Evolutionary conservation across 2,888 invertebrate species (phyloP), one percentile per base, ranked within the genome.

Genomic region (Oscheius myriophilus): DNA sequence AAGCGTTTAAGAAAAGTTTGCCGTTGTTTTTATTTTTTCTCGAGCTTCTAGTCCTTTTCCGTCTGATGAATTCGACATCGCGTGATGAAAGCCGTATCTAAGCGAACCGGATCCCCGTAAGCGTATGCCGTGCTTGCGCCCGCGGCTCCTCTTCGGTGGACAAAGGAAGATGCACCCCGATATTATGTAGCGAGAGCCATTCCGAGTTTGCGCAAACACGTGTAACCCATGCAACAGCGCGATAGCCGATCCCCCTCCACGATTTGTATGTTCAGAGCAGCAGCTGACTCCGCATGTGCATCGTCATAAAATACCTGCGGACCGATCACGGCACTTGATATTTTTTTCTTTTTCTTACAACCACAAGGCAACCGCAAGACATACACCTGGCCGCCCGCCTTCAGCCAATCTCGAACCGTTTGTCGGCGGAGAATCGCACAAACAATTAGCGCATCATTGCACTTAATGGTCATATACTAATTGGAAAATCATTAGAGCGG

Each of bases 381-480:
- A 33, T 33, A 33, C 33, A 33, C 33, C 33, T 33, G 33, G 33
- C 33, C 3, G 33, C 33, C 9, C 9, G 33, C 33, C 33, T 6
- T 33, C 33, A 33, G 33, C 33, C 33, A 33, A 33, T 33, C 33
- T 33, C 33, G 33, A 33, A 33, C 33, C 33, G 33, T 33, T 33
- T 33, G 33, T 33, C 33, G 33, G 33, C 33, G 33, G 25, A 26
- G 61, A 61, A 61, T 61, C 61, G 26, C 57, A 46, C 54, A 65
- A 65, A 65, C 65, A 65, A 65, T 65, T 65, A 65, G 65, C 54
- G 65, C 65, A 55, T 65, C 65, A 65, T 65, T 65, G 65, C 65
- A 63, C 63, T 63, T 63, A 63, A 63, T 63, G 52, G 53, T 53
- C 63, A 53, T 63, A 53, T 63, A 63, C 63, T 63, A 63, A 63